Percentiles rank a stretch among this genome's conserved stretches.
Conservation (phyloP, 2,113 vertebrate species). For the Coryphaenoides rupestris region DNA sequence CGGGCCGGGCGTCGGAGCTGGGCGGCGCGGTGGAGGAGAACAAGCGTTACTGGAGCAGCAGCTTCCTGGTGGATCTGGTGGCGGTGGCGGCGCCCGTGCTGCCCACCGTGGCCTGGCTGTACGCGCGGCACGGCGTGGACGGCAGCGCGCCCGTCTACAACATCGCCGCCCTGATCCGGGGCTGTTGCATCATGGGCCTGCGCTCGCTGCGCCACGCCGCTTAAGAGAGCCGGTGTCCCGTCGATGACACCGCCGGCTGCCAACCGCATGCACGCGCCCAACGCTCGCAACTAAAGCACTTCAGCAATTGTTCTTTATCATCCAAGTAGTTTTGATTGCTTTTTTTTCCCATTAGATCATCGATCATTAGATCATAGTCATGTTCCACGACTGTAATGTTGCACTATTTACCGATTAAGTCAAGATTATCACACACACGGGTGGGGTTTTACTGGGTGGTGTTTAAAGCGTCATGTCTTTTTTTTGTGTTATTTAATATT, state of each 20-base stretch:
- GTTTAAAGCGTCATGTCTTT: conserved; percentile 34
- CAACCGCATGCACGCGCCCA: conserved; percentile 38
- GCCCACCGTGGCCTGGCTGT: conserved; percentile 88
- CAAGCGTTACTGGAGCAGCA: conserved; percentile 88
- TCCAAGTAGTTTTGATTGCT: conserved; percentile 32
- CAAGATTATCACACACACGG: conserved; percentile 15
- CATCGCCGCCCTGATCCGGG: conserved; percentile 84
- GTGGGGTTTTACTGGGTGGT: conserved; percentile 37
- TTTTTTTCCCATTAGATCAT: conserved; percentile 43
- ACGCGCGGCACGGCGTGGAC: conserved; percentile 82
- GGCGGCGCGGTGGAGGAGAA: conserved; percentile 57
- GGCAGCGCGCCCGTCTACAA: conserved; percentile 83
- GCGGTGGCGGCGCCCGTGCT: conserved; percentile 87
- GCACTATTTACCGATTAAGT: conserved; percentile 57
- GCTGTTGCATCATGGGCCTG: conserved; percentile 91
- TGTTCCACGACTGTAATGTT: conserved; percentile 54
- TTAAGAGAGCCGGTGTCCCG: conserved; percentile 57
- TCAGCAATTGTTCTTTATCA: conserved; percentile 36
- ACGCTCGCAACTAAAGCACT: conserved; percentile 65
- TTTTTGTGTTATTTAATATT: conserved; percentile 30
- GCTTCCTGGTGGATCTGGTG: conserved; percentile 84
- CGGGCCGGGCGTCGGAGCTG: conserved; percentile 17
- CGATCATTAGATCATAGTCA: conserved; percentile 38
- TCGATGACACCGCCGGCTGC: conserved; percentile 14
- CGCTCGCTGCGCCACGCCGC: conserved; percentile 82